Conservation (phyloP, 2,113 vertebrate genomes). For the Fulmarus glacialis region DNA sequence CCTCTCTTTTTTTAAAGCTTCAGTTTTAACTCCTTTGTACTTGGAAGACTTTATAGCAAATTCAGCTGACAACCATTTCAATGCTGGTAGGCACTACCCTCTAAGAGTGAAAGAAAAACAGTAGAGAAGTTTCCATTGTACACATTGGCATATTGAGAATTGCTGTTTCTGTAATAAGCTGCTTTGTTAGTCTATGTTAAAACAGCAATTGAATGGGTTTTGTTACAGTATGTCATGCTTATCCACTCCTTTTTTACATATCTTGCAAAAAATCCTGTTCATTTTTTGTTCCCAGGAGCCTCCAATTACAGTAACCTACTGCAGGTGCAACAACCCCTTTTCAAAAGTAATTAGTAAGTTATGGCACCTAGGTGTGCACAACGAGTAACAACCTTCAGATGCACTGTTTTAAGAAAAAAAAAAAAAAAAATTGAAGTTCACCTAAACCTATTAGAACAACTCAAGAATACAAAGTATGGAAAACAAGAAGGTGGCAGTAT, state of each 20-base stretch:
- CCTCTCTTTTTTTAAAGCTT: neutral
- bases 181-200: neutral
- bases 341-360: neutral
- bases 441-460: neutral
- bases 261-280: neutral
- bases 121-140: neutral
- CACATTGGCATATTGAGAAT: neutral
- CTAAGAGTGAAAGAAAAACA: neutral
- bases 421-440: neutral
- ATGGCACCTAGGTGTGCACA: neutral
- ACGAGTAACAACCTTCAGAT: neutral
- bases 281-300: neutral
- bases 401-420: neutral
- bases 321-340: neutral
- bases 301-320: neutral
- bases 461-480: neutral
- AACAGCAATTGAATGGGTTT: neutral
- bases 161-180: fast-evolving
- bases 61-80: neutral
- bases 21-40: neutral
- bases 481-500: neutral
- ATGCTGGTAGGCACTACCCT: neutral
- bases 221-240: neutral
- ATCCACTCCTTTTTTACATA: neutral
- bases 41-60: neutral